Evolutionary conservation across 2,113 vertebrate species (phyloP).

Genomic region (Vicugna pacos): DNA sequence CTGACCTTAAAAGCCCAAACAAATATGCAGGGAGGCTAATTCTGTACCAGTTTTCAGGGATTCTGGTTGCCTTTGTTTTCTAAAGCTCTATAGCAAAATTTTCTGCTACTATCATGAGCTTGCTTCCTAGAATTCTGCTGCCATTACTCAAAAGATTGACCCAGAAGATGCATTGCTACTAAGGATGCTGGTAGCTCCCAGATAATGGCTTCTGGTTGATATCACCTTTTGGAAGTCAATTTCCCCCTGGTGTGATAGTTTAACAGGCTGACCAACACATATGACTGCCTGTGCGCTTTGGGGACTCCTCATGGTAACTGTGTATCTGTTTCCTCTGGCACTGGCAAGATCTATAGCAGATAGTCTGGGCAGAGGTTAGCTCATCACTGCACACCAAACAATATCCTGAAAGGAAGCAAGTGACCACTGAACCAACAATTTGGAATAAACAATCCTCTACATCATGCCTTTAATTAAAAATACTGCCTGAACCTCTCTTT

Average conservation of each 20-base stretch:
- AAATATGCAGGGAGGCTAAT: not conserved
- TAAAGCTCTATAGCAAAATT: not conserved
- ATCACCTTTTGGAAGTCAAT: not conserved
- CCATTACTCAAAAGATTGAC: not conserved
- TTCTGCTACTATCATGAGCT: not conserved
- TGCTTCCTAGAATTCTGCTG: not conserved
- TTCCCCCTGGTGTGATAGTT: not conserved
- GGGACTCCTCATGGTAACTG: not conserved
- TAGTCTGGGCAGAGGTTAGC: not conserved
- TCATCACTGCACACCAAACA: accelerated
- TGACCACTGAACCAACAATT: not conserved
- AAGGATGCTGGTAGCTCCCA: not conserved
- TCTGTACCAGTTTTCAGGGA: not conserved
- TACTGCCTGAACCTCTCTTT: not conserved
- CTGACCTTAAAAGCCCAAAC: not conserved
- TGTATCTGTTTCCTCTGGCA: not conserved
- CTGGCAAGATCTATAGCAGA: not conserved
- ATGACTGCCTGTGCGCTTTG: not conserved
- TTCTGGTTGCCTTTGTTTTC: not conserved
- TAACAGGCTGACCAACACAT: not conserved
- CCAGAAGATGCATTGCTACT: not conserved
- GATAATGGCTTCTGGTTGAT: not conserved
- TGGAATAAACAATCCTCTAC: not conserved
- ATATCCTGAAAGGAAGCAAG: not conserved
- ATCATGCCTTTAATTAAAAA: not conserved